Evolutionary conservation across 2,113 vertebrate genomes (phyloP), one percentile per base, ranked within the genome.

Genomic region (Oreotrochilus melanogaster): DNA sequence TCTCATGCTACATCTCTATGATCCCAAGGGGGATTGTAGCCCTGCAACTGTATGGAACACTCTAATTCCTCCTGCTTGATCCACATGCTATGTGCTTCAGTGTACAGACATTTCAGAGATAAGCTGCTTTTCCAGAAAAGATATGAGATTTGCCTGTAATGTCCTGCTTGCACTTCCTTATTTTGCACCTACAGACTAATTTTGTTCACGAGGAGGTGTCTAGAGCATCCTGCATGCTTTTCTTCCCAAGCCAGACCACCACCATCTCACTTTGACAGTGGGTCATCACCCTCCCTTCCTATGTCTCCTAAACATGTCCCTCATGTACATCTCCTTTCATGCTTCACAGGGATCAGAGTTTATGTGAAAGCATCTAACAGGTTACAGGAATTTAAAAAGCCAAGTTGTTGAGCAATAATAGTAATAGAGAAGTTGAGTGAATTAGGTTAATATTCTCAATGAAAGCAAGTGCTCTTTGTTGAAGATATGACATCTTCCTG

Each of bases 401-500:
- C 61, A 65, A 37, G 35, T 60, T 70, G 23, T 47, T 85, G 66
- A 69, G 37, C 11, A 69, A 30, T 69, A 9, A 76, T 79, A 78
- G 87, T 89, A 67, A 81, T 78, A 78, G 57, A 87, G 78, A 95
- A 87, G 11, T 25, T 89, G 50, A 62, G 86, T 94, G 88, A 95
- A 92, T 92, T 66, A 51, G 86, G 89, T 93, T 87, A 95, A 92
- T 93, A 89, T 37, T 89, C n/a, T 91, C 73, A 50, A 71, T 65
- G 66, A 95, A 95, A 94, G 7, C 30, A 78, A 92, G 25, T 28
- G 58, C 3, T 70, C 73, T 82, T 91, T 69, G 83, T 89, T 89
- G 81, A 95, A 92, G 73, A 67, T 33, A 17, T 80, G 73, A 92
- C 69, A 75, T 74, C 80, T 92, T 78, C 65, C 10, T 75, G 62